A percentile compares a stretch with the other conserved stretches of the same genome.
Evolutionary conservation across 2,888 invertebrate species (phyloP).

Genomic region (Coelinius sp.): DNA sequence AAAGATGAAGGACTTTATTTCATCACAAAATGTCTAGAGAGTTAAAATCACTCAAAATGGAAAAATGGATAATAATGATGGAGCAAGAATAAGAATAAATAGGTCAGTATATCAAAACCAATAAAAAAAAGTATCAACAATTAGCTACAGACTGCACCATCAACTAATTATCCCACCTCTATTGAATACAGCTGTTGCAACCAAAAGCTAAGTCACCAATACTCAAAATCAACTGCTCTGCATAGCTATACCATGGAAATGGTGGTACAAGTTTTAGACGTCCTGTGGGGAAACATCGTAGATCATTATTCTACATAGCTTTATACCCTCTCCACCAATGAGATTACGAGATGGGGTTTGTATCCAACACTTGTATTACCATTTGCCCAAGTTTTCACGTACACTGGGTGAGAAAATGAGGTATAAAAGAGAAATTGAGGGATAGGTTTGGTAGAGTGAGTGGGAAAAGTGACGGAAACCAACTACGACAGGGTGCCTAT

Average conservation of each 20-base stretch:
- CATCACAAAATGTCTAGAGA: no score
- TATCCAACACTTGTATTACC: no score
- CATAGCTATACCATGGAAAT: neutral
- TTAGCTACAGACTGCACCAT: neutral
- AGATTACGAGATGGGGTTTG: slow-evolving; percentile 9
- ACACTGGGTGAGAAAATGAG: no score
- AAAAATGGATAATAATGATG: no score
- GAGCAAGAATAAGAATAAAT: no score
- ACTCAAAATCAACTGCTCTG: slow-evolving; percentile 2
- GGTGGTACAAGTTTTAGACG: neutral
- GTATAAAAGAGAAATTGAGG: neutral
- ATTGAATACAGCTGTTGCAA: neutral
- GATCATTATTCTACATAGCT: slow-evolving; percentile 64
- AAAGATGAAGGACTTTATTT: no score
- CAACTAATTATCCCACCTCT: neutral
- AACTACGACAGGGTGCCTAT: slow-evolving; percentile 52
- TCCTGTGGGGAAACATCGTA: slow-evolving; percentile 51
- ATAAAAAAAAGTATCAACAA: neutral
- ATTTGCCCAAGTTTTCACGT: no score
- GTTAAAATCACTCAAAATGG: no score
- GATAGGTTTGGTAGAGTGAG: neutral
- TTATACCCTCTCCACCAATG: slow-evolving; percentile 45
- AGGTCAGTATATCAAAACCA: no score
- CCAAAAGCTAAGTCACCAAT: neutral
- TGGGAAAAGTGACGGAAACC: slow-evolving; percentile 32